phyloP scores from a whole-genome alignment of 2,888 invertebrate genomes.

The Pammene fasciana region DNA sequence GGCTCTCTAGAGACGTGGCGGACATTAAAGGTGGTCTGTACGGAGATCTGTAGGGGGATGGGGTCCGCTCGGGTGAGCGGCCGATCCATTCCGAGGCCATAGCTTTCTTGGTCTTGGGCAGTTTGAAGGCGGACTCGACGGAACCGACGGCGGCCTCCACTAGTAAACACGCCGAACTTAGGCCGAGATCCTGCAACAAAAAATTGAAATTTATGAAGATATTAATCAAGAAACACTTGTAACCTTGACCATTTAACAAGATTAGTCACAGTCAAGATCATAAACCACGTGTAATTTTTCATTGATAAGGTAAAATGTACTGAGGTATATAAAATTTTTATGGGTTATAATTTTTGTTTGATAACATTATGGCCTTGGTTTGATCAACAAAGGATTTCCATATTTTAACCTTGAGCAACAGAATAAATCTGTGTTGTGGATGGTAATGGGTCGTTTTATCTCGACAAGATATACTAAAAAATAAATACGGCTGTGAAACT shows the following conservation, averaged over 20 bases:
- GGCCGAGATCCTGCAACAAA: constrained; percentile 69
- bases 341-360: too few relatives aligned
- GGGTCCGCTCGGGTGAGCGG: constrained; percentile 85
- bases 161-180: constrained; percentile 91
- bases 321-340: too few relatives aligned
- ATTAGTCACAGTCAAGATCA: too few relatives aligned
- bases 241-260: background rate
- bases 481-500: too few relatives aligned
- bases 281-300: too few relatives aligned
- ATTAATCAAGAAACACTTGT: background rate
- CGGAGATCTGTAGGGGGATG: constrained; percentile 73
- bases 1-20: constrained; percentile 82
- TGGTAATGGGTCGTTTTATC: too few relatives aligned
- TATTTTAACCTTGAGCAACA: too few relatives aligned
- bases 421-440: too few relatives aligned
- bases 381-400: too few relatives aligned
- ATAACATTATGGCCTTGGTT: too few relatives aligned
- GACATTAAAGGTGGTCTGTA: constrained; percentile 70
- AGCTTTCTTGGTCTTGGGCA: constrained; percentile 96
- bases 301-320: too few relatives aligned
- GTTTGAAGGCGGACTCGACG: constrained; percentile 91
- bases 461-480: too few relatives aligned
- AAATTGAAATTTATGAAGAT: constrained; percentile 9
- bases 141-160: constrained; percentile 94
- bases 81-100: constrained; percentile 96